phyloP scores from a whole-genome alignment of 2,888 invertebrate genomes.

The Xanthia icteritia region DNA sequence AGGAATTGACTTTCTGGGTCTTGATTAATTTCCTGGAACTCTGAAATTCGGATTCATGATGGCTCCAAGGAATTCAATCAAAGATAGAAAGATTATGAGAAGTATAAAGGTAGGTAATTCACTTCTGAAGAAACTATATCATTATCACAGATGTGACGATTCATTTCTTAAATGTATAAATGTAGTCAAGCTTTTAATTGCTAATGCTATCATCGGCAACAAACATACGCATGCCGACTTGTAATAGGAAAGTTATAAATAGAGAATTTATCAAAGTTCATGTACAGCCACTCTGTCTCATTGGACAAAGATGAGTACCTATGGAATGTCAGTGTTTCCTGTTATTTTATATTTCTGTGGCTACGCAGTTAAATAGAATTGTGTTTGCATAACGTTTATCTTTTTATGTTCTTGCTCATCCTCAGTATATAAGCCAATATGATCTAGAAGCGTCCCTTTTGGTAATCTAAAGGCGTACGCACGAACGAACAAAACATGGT shows the following conservation, averaged over 20 bases:
- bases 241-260: conserved; percentile 66
- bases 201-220: conserved; percentile 43
- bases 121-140: background rate
- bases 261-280: conserved; percentile 67
- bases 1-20: too few relatives aligned
- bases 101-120: background rate
- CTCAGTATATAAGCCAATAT: background rate
- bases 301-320: conserved; percentile 64
- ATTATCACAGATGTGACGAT: background rate
- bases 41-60: background rate
- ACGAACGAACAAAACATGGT: too few relatives aligned
- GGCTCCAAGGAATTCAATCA: background rate
- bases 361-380: conserved; percentile 50
- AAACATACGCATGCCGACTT: conserved; percentile 34
- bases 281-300: conserved; percentile 65
- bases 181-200: conserved; percentile 16
- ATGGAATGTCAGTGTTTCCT: conserved; percentile 65
- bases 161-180: conserved; percentile 6
- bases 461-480: background rate
- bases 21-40: background rate
- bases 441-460: conserved; percentile 5
- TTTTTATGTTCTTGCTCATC: conserved; percentile 37
- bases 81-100: background rate
- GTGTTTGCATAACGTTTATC: conserved; percentile 53
- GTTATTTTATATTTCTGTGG: conserved; percentile 57